Conservation (phyloP, 2,797 vertebrate genomes). For the Kryptopterus vitreolus region DNA sequence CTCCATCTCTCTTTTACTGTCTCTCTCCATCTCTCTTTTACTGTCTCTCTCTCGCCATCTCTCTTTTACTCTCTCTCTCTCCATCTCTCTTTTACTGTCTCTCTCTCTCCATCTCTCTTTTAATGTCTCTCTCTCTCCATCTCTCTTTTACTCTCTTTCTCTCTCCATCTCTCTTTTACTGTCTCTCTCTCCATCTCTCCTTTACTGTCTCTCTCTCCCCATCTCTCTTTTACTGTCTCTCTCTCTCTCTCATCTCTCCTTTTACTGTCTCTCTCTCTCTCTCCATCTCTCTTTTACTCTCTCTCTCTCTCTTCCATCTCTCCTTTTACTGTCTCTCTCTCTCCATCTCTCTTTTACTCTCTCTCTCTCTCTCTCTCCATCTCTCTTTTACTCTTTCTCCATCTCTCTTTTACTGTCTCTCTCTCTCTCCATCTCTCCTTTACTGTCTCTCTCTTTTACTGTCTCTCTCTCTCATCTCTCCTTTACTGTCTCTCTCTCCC, state of each 20-base stretch:
- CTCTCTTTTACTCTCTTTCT: neutral
- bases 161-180: neutral
- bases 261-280: neutral
- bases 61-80: no score
- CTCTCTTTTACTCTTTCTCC: neutral
- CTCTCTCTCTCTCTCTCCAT: neutral
- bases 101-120: neutral
- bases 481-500: neutral
- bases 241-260: neutral
- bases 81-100: no score
- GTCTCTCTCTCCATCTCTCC: neutral
- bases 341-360: neutral
- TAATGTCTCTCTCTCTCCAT: neutral
- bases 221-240: neutral
- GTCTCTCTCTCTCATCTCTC: no score
- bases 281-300: constrained; percentile 5
- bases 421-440: no score
- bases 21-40: no score
- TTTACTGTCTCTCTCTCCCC: neutral
- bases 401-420: neutral
- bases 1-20: no score
- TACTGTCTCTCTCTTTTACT: neutral
- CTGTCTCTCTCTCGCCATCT: no score
- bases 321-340: neutral
- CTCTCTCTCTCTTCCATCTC: neutral